Conservation (phyloP, 2,888 invertebrate genomes). For the Dendrolimus houi region DNA sequence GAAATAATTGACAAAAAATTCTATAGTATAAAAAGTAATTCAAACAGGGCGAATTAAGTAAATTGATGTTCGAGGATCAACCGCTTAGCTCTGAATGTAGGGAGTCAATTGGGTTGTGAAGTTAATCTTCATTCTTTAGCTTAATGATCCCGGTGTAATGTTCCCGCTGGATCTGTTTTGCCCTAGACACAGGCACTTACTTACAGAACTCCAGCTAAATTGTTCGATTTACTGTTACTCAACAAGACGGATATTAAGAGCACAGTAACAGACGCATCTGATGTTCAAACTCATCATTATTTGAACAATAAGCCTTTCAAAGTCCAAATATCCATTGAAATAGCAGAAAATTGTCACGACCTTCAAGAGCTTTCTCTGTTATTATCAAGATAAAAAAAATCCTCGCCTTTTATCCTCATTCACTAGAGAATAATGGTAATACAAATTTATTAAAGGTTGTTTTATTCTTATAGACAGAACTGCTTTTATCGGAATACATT, state of each 20-base stretch:
- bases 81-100: slow-evolving; percentile 19
- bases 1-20: no score
- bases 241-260: slow-evolving; percentile 32
- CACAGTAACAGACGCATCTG: slow-evolving; percentile 39
- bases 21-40: no score
- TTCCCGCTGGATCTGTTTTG: slow-evolving; percentile 36
- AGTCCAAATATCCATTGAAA: no score
- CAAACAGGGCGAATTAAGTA: slow-evolving; percentile 6
- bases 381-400: no score
- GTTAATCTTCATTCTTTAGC: slow-evolving; percentile 45
- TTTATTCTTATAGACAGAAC: not conserved
- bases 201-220: slow-evolving; percentile 53
- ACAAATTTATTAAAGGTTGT: no score
- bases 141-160: slow-evolving; percentile 43
- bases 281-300: slow-evolving; percentile 22
- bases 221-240: slow-evolving; percentile 40
- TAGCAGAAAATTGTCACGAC: slow-evolving; percentile 6
- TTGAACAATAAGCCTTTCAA: slow-evolving; percentile 14
- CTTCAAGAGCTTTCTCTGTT: slow-evolving; percentile 1
- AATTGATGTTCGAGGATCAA: slow-evolving; percentile 13
- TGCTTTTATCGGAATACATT: no score
- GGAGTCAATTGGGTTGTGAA: slow-evolving; percentile 22
- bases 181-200: slow-evolving; percentile 45
- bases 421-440: no score
- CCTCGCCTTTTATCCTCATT: no score